phyloP scores from a whole-genome alignment of 2,113 vertebrate genomes.

The Embiotoca jacksoni region DNA sequence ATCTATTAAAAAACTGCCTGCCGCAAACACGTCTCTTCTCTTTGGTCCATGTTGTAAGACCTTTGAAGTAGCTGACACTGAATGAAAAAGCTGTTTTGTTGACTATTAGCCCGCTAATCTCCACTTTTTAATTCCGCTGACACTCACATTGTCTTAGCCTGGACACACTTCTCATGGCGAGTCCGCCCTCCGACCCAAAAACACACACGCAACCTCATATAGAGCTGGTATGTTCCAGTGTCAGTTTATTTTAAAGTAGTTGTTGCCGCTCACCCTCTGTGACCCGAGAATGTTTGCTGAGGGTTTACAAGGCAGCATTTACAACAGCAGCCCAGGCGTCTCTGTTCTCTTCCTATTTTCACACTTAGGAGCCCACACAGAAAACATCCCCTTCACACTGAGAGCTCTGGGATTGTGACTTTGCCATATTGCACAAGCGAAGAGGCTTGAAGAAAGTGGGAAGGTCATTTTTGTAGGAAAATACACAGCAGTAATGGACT shows the following conservation, averaged over 20 bases:
- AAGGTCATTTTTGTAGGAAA: constrained; percentile 19
- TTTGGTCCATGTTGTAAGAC: neutral
- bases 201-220: neutral
- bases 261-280: constrained; percentile 73
- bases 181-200: neutral
- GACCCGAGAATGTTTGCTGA: constrained; percentile 77
- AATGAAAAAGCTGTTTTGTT: constrained; percentile 25
- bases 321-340: constrained; percentile 67
- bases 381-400: constrained; percentile 42
- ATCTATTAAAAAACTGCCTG: constrained; percentile 25
- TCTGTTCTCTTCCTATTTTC: constrained; percentile 64
- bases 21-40: constrained; percentile 17
- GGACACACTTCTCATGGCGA: constrained; percentile 29
- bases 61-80: neutral
- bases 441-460: constrained; percentile 18
- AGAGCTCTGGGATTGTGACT: constrained; percentile 46
- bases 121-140: constrained; percentile 21
- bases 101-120: constrained; percentile 4
- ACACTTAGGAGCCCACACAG: constrained; percentile 56
- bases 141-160: constrained; percentile 29
- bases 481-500: neutral
- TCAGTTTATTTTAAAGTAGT: constrained; percentile 75
- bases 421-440: constrained; percentile 26
- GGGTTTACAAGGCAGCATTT: constrained; percentile 82
- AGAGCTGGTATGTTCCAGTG: constrained; percentile 35